Percentiles rank a stretch among this genome's conserved stretches.
phyloP scores from a whole-genome alignment of 2,797 vertebrate genomes.

The Pristis pectinata region DNA sequence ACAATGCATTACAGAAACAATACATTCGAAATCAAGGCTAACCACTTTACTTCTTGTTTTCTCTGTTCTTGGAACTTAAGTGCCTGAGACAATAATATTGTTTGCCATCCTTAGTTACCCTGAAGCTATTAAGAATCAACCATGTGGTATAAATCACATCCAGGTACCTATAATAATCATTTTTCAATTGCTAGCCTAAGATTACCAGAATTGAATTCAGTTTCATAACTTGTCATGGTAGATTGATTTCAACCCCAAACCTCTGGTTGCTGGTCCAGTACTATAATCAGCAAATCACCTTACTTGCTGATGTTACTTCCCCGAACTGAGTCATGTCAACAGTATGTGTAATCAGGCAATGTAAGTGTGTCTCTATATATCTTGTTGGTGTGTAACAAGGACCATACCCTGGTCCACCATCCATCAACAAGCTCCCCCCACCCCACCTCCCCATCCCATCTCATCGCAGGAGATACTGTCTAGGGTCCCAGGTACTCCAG shows the following conservation, averaged over 20 bases:
- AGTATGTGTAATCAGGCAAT: background rate
- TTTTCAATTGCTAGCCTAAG: background rate
- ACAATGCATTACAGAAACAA: background rate
- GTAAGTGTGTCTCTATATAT: background rate
- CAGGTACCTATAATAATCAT: background rate
- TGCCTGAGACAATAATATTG: background rate
- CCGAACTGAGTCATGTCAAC: background rate
- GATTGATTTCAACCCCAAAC: background rate
- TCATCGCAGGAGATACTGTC: background rate
- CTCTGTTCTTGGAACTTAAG: background rate
- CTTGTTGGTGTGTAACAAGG: background rate
- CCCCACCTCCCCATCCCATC: background rate
- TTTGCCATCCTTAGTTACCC: background rate
- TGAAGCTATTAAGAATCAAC: background rate
- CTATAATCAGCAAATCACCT: background rate
- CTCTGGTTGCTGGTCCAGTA: background rate
- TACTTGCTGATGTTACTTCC: background rate
- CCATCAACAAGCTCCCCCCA: background rate
- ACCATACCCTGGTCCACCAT: background rate
- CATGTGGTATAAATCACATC: background rate
- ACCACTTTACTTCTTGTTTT: background rate
- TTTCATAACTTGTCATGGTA: background rate
- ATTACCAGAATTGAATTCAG: background rate
- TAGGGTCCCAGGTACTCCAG: too few species aligned
- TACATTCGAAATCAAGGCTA: background rate